Conservation (phyloP, 2,888 invertebrate species). For the Drosophila meridiana region DNA sequence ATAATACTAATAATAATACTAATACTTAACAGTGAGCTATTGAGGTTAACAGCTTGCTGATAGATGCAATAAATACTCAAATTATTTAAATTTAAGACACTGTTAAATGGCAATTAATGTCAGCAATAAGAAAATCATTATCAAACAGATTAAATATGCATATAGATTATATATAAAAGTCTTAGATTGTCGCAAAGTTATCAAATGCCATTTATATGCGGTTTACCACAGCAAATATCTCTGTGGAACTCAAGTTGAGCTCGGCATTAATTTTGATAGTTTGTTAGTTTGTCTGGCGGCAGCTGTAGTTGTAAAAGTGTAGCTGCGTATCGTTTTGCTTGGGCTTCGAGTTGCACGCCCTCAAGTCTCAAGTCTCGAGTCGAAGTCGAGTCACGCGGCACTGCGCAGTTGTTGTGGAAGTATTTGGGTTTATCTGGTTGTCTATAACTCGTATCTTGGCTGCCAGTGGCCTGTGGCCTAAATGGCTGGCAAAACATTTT, state of each 20-base stretch:
- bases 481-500: constrained; percentile 56
- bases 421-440: constrained; percentile 58
- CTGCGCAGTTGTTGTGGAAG: constrained; percentile 41
- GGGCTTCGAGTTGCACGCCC: constrained; percentile 17
- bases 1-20: no score
- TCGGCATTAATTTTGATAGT: not conserved
- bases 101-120: not conserved
- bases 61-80: not conserved
- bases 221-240: not conserved
- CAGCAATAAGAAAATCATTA: not conserved
- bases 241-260: not conserved
- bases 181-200: not conserved
- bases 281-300: not conserved
- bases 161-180: not conserved
- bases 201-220: not conserved
- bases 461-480: constrained; percentile 58
- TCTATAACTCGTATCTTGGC: constrained; percentile 56
- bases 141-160: not conserved
- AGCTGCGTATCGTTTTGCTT: constrained; percentile 15
- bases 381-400: constrained; percentile 39
- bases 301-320: constrained; percentile 1
- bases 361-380: constrained; percentile 6
- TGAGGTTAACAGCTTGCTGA: not conserved
- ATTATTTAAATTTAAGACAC: not conserved
- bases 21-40: not conserved